These are phyloP conservation scores for Cerastoderma edule DNA, from an alignment of 2,888 invertebrate species.

Conservation along the genomic window DNA sequence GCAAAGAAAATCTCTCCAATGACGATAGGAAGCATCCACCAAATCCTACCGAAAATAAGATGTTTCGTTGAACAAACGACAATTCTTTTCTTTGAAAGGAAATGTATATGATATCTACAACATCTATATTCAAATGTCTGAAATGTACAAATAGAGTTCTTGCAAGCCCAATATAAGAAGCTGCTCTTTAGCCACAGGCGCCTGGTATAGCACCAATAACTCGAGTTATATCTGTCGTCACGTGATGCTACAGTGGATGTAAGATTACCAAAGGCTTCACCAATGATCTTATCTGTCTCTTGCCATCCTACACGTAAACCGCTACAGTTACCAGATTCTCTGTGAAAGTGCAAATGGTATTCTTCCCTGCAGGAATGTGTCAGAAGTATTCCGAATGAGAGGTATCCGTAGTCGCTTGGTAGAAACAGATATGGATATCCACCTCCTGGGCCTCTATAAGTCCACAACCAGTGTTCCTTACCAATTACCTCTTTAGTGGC, in stretches of 20 bases:
- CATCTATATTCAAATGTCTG: slow-evolving; percentile 48
- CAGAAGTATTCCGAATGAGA: slow-evolving; percentile 49
- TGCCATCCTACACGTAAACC: slow-evolving; percentile 13
- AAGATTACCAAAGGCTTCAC: slow-evolving; percentile 37
- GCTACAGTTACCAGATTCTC: slow-evolving; percentile 10
- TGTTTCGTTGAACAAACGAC: slow-evolving; percentile 24
- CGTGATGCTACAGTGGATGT: slow-evolving; percentile 34
- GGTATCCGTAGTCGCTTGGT: slow-evolving; percentile 43
- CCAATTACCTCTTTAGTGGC: slow-evolving; percentile 30
- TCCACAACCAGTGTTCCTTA: slow-evolving; percentile 44
- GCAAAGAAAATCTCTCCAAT: slow-evolving; percentile 46
- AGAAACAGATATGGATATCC: slow-evolving; percentile 39
- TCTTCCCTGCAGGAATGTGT: slow-evolving; percentile 6
- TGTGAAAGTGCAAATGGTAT: slow-evolving; percentile 6
- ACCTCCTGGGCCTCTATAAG: slow-evolving; percentile 45
- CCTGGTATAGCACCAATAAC: slow-evolving; percentile 54
- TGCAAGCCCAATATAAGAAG: slow-evolving; percentile 41
- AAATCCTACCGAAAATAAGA: slow-evolving; percentile 17
- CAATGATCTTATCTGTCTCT: slow-evolving; percentile 35
- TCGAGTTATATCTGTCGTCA: slow-evolving; percentile 42
- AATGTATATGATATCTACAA: slow-evolving; percentile 36
- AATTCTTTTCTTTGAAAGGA: slow-evolving; percentile 2
- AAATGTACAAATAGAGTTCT: slow-evolving; percentile 54
- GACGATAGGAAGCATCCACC: slow-evolving; percentile 55
- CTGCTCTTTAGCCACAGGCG: slow-evolving; percentile 39